Evolutionary conservation across 2,797 vertebrate species (phyloP).

Genomic region (Thalassophryne amazonica): DNA sequence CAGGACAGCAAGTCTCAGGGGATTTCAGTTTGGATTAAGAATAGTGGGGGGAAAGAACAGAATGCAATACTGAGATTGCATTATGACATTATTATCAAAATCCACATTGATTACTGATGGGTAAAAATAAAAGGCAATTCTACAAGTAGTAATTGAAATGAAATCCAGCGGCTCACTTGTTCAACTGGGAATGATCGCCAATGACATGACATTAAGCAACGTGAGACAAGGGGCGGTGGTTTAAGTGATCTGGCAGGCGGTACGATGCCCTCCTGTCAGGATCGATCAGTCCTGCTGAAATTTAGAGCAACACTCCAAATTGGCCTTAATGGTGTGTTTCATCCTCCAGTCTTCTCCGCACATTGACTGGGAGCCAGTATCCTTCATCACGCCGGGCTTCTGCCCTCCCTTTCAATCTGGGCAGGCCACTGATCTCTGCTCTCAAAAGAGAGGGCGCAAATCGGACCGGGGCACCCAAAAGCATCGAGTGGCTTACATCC

Average conservation of each 20-base stretch:
- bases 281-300: conserved; percentile 83
- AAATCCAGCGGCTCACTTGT: conserved; percentile 60
- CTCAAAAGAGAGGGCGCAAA: conserved; percentile 64
- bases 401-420: conserved; percentile 73
- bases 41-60: conserved; percentile 40
- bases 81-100: conserved; percentile 77
- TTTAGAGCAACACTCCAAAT: conserved; percentile 82
- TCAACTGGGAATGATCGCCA: conserved; percentile 70
- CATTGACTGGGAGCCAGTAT: conserved; percentile 67
- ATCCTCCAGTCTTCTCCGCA: conserved; percentile 70
- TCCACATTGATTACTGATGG: conserved; percentile 77
- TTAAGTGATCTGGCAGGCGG: conserved; percentile 82
- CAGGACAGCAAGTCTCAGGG: conserved; percentile 75
- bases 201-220: conserved; percentile 79
- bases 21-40: conserved; percentile 79
- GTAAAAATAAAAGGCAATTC: conserved; percentile 76
- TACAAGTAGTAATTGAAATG: conserved; percentile 73
- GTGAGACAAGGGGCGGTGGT: conserved; percentile 73
- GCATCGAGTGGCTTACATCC: conserved; percentile 63
- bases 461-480: conserved; percentile 58
- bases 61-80: conserved; percentile 63
- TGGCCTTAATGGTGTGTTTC: conserved; percentile 81
- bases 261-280: conserved; percentile 82
- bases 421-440: conserved; percentile 73
- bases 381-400: conserved; percentile 71